Conservation (phyloP, 2,113 vertebrate genomes). For the Forbesichthys papilliferus region DNA sequence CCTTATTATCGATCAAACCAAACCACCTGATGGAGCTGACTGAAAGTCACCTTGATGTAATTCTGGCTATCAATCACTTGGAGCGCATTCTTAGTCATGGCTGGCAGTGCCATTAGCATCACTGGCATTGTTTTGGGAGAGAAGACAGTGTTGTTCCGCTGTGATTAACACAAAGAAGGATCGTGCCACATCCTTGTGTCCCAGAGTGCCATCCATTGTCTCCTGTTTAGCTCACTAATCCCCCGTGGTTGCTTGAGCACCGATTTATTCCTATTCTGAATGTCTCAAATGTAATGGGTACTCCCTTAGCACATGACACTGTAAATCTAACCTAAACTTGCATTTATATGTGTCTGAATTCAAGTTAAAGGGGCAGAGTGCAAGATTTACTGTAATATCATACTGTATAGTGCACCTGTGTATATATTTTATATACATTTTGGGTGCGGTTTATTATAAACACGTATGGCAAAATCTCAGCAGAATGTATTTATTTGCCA, state of each 20-base stretch:
- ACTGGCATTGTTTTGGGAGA: constrained; percentile 71
- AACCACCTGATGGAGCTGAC: constrained; percentile 73
- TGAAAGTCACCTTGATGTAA: constrained; percentile 82
- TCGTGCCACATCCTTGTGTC: constrained; percentile 58
- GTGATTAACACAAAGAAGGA: constrained; percentile 75
- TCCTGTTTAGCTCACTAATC: constrained; percentile 63
- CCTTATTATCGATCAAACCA: constrained; percentile 78
- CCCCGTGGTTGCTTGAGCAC: constrained; percentile 57
- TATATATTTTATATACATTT: not conserved
- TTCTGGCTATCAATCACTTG: constrained; percentile 77
- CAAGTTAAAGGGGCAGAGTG: constrained; percentile 33
- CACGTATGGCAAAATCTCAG: too few relatives aligned
- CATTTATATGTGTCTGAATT: constrained; percentile 3
- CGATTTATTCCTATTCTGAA: constrained; percentile 57
- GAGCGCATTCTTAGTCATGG: constrained; percentile 65
- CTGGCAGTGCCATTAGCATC: constrained; percentile 79
- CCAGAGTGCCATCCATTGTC: constrained; percentile 59
- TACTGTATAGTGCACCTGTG: not conserved
- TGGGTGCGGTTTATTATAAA: too few relatives aligned
- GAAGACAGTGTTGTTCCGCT: constrained; percentile 63
- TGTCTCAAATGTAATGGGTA: constrained; percentile 53
- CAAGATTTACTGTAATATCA: constrained; percentile 32
- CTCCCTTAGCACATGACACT: constrained; percentile 9
- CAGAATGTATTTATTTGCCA: too few relatives aligned
- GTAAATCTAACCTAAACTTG: not conserved